Evolutionary conservation across 1,140 invertebrate genomes (phyloP), one percentile per base, ranked within the genome.

Genomic region (Papilio polyxenes): DNA sequence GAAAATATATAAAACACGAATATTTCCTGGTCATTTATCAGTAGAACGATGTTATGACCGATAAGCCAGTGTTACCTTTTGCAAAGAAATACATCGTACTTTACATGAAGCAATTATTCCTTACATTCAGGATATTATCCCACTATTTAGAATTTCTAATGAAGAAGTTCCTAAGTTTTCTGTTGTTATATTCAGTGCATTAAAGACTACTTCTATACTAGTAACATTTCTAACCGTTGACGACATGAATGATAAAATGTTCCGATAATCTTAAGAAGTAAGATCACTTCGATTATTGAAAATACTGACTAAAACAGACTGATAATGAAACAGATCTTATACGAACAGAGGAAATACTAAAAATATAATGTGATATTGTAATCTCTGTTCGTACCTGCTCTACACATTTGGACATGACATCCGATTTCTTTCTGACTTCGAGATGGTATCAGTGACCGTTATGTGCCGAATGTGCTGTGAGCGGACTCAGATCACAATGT

Each of bases 401-500:
- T 80, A 53, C 17, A 44, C 44, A 49, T 59, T 84, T 59, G 53
- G 65, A 87, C 84, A 84, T 85, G 85, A 85, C 83, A 83, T 86
- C 84, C 81, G 84, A 87, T 83, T 83, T 83, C 82, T 85, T 89
- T 89, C 87, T 88, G 86, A 83, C 84, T 79, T 40, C 75, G 53
- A 84, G 87, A 87, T 87, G 23, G 69, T 85, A 88, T 88, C 87
- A 80, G 83, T 37, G 37, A 85, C 85, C 86, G 86, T 86, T 86
- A 88, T 49, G 40, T 44, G 44, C 59, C 40, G 79, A 82, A 81
- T 83, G 82, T 77, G 75, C 75, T 53, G 23, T 49, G 53, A 84
- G 81, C 80, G 82, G 81, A 20, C 72, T 65, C 72, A 75, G 65
- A 79, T 82, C 83, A 85, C 83, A 83, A 84, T 88, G 83, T 80